Evolutionary conservation across 30 jellyfish, hydroid and myxozoan species (phyloP).

Genomic region (Aurelia coerulea): DNA sequence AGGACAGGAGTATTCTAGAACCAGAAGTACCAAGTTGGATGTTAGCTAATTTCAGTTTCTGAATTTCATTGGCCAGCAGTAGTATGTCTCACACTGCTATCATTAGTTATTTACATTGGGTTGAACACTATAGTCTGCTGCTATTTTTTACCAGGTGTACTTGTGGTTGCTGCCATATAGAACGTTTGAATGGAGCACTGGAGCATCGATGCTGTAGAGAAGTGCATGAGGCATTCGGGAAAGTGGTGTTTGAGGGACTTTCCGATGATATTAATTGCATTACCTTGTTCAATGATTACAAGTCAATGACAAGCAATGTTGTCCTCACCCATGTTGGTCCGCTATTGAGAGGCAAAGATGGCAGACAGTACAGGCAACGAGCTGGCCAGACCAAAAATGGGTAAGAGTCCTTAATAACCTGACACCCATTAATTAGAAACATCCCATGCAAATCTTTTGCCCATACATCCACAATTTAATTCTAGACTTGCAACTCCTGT

Average conservation of each 20-base stretch:
- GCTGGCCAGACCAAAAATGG: too few relatives aligned
- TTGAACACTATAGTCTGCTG: neutral
- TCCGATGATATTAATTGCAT: slow-evolving; percentile 9
- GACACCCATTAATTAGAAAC: too few relatives aligned
- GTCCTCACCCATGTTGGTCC: slow-evolving; percentile 43
- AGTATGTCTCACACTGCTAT: neutral
- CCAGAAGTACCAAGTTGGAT: too few relatives aligned
- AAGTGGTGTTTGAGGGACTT: slow-evolving; percentile 30
- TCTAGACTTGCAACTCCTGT: too few relatives aligned
- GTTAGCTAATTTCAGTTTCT: neutral
- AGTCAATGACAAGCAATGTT: slow-evolving; percentile 15
- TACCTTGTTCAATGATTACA: slow-evolving; percentile 1
- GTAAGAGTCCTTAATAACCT: too few relatives aligned
- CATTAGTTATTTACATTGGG: neutral
- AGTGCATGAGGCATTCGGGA: slow-evolving; percentile 13
- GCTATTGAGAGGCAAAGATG: slow-evolving; percentile 41
- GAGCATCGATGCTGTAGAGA: slow-evolving; percentile 36
- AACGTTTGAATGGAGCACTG: slow-evolving; percentile 19
- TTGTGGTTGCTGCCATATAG: slow-evolving; percentile 19
- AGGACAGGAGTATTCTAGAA: too few relatives aligned
- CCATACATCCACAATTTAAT: too few relatives aligned
- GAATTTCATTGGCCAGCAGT: neutral
- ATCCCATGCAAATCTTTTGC: too few relatives aligned
- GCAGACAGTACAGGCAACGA: too few relatives aligned
- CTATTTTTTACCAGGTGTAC: slow-evolving; percentile 10